These are phyloP conservation scores for Alectura lathami DNA, from an alignment of 2,113 vertebrate species.

Conservation along the genomic window DNA sequence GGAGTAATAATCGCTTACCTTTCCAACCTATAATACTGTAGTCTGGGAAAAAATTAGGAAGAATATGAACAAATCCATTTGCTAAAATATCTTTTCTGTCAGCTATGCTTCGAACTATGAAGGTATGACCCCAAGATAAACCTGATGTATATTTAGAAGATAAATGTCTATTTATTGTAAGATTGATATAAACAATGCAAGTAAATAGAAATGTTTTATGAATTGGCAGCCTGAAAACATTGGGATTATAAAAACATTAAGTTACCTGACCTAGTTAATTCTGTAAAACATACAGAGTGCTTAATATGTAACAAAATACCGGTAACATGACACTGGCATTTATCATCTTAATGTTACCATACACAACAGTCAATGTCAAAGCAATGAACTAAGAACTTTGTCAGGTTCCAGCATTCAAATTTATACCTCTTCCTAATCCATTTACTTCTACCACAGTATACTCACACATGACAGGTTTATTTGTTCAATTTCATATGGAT, in stretches of 20 bases:
- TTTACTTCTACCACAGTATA: not conserved
- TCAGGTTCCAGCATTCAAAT: not conserved
- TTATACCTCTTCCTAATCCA: not conserved
- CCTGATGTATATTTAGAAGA: not conserved
- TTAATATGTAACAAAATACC: not conserved
- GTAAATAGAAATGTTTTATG: not conserved
- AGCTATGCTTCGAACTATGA: not conserved
- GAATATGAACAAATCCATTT: not conserved
- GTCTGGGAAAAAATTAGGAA: not conserved
- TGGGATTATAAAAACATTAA: not conserved
- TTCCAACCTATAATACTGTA: not conserved
- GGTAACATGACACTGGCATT: not conserved
- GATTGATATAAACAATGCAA: not conserved
- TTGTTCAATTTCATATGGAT: not conserved
- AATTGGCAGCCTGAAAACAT: not conserved
- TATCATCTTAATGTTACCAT: not conserved
- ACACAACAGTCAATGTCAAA: not conserved
- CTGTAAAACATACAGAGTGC: not conserved
- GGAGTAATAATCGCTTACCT: not conserved
- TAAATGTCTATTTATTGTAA: not conserved
- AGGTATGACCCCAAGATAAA: not conserved
- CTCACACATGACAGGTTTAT: not conserved
- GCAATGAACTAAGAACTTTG: not conserved
- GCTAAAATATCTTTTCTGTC: not conserved
- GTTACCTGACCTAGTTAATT: not conserved